Base-by-base conservation (phyloP, 2,113 vertebrate genomes). In the Cyanistes caeruleus region DNA sequence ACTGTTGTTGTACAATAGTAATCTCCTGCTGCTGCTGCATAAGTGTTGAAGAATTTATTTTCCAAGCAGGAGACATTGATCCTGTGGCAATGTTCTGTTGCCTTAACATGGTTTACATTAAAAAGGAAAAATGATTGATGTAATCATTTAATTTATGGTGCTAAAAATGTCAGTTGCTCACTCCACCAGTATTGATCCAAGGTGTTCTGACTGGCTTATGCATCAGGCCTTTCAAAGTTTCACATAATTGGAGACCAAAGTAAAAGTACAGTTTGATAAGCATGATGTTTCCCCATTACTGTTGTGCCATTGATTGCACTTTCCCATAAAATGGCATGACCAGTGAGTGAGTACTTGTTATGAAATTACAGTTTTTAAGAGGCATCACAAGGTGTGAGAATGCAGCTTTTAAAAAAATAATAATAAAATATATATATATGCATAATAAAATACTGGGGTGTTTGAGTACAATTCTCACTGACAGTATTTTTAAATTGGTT, bases 41-140 rank as follows among this genome's bases (percentile, higher is more conserved):
- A 89, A 96, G 64, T 84, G 85, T 86, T 86, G 88, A 93, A 88
- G 95, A 95, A 89, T 96, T 96, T 90, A 72, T 95, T 96, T 96
- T 94, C 95, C 64, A 90, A 74, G 92, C 85, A 86, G 89, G 85
- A 92, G 56, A 90, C 90, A 90, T 96, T 81, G 96, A 95, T 96
- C 69, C 60, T 37, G 68, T 93, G 72, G 49, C 76, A 92, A 31
- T 27, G 33, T 88, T 90, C 52, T 81, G 56, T 78, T 95, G 79
- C 85, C 83, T 70, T 92, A 93, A 96, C 60, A 75, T 93, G 92
- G 92, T 95, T 96, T 96, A 81, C 86, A 93, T 93, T 72, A 90
- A 46, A 90, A 78, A 93, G 85, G 56, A 95, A 85, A 95, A 90
- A 95, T 94, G 60, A 81, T 91, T 86, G 79, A 86, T 81, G 68